Base-by-base conservation (phyloP, 2,888 invertebrate genomes). In the Gibbula magus region DNA sequence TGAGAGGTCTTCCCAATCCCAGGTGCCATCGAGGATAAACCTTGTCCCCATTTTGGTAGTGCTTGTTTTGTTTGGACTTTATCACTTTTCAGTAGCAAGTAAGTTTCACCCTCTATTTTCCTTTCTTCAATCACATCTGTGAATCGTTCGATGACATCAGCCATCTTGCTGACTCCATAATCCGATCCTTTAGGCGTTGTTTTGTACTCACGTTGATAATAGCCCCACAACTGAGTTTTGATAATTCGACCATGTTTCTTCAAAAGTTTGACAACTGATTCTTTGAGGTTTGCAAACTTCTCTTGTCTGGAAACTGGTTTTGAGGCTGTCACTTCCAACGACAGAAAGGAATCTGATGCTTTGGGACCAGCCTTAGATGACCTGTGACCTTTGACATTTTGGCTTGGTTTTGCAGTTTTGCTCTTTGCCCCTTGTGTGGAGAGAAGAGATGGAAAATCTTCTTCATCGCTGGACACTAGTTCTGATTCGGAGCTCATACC, bases 151-250 rank as follows among this genome's bases (percentile, higher is more conserved):
- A 80, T 73, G 0, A 80, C 77, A 22, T 80, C 80, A 20, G 22
- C 61, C 77, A 80, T 77, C 22, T 77, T 77, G 29, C 22, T 22
- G 16, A 80, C 70, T 7, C 73, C 73, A 77, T 75, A 80, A 22
- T 80, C 80, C 2, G 54, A 29, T 5, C 25, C 66, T 35, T 20
- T 70, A 10, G 77, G 77, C 4, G 39, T 75, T 16, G 18, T 25
- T 25, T 70, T 67, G 51, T 54, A 70, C 25, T 67, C 32, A 5
- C 39, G 29, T 18, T 77, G 61, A 35, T 35, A 22, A 16, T 80
- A 25, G 32, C 80, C 77, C 54, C 77, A 45, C 10, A 51, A 51
- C 18, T 45, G 29, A 10, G 20, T 56, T 2, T 35, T 29, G 20
- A 56, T 20, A 5, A 53, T 16, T n/a, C 52, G 67, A 25, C 73